Evolutionary conservation across 2,113 vertebrate species (phyloP).

Genomic region (Mobula hypostoma): DNA sequence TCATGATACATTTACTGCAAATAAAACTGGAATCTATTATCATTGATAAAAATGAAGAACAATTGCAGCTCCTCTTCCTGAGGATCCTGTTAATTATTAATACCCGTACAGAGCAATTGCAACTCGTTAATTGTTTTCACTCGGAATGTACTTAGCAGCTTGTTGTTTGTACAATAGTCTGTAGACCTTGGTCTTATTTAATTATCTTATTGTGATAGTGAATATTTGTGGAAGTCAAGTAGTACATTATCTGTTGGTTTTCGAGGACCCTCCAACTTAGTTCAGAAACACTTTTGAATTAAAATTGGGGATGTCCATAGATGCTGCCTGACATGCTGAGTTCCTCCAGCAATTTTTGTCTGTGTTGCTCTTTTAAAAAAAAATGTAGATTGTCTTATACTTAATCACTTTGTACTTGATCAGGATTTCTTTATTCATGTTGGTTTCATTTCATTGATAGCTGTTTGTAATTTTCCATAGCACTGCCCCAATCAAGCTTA

Average conservation of each 20-base stretch:
- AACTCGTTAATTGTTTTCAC: neutral
- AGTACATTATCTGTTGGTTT: neutral
- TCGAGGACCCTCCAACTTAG: neutral
- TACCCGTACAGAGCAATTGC: neutral
- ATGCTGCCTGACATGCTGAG: no score
- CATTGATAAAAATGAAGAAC: neutral
- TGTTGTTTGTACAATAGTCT: no score
- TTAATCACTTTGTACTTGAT: no score
- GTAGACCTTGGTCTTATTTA: neutral
- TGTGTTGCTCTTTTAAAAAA: no score
- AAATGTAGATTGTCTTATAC: no score
- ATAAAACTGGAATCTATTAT: neutral
- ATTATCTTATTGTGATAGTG: neutral
- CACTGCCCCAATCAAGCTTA: neutral
- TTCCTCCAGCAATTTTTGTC: no score
- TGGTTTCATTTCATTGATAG: no score
- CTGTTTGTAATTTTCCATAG: no score
- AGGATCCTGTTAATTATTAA: neutral
- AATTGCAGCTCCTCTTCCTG: neutral
- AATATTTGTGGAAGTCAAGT: neutral
- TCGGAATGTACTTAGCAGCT: neutral
- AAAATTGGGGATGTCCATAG: no score
- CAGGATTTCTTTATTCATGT: no score
- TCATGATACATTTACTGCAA: neutral
- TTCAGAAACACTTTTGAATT: neutral